Conservation (phyloP, 1,140 invertebrate genomes). For the Drosophila chauvacae region DNA sequence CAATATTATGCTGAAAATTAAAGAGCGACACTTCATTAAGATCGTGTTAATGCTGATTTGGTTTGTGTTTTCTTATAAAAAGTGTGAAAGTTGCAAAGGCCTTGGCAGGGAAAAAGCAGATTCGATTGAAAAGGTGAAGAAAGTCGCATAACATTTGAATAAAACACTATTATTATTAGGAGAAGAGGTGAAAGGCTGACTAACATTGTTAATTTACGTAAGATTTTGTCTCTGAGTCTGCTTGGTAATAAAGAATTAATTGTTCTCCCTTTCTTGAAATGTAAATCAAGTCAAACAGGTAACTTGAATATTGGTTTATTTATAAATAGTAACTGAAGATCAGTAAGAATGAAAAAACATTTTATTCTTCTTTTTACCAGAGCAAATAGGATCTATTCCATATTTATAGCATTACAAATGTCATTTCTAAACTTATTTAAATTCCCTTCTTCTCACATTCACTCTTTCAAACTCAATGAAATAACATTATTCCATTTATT, state of each 20-base stretch:
- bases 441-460: not conserved
- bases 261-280: not conserved
- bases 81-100: constrained; percentile 71
- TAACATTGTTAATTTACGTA: not conserved
- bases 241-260: not conserved
- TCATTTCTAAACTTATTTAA: not conserved
- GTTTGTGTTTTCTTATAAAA: constrained; percentile 20
- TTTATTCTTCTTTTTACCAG: not conserved
- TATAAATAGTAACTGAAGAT: not conserved
- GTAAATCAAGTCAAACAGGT: not conserved
- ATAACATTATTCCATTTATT: constrained; percentile 13
- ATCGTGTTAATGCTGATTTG: constrained; percentile 64
- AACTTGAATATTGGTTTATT: not conserved
- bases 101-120: not conserved
- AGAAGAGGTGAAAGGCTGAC: not conserved
- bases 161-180: not conserved
- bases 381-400: not conserved
- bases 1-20: constrained; percentile 68
- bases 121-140: constrained; percentile 24
- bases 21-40: constrained; percentile 71
- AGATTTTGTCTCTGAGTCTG: not conserved
- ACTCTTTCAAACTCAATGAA: not conserved
- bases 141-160: constrained; percentile 36
- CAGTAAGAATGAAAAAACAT: too few species aligned
- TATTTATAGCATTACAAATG: not conserved